phyloP scores from a whole-genome alignment of 2,797 vertebrate genomes.

The Schizothorax lantsangensis region DNA sequence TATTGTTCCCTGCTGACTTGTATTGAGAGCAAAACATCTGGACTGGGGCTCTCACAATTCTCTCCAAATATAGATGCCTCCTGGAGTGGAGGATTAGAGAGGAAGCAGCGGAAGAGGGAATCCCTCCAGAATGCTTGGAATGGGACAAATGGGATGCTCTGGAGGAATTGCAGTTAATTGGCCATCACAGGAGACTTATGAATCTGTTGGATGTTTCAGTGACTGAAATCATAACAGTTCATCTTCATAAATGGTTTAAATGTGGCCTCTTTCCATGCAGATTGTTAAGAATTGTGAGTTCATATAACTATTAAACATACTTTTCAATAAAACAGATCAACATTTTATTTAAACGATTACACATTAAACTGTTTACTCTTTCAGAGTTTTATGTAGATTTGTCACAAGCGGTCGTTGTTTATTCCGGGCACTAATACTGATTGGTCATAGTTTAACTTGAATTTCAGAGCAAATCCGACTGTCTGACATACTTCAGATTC shows the following conservation, averaged over 20 bases:
- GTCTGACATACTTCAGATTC: slow-evolving; percentile 51
- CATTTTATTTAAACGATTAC: neutral
- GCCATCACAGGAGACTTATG: slow-evolving; percentile 42
- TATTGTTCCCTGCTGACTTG: slow-evolving; percentile 62
- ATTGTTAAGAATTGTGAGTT: neutral
- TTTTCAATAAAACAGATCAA: neutral
- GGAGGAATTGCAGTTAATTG: slow-evolving; percentile 46
- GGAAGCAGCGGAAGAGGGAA: slow-evolving; percentile 68
- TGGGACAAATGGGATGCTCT: slow-evolving; percentile 69
- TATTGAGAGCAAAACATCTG: slow-evolving; percentile 74
- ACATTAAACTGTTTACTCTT: neutral
- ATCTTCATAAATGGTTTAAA: slow-evolving; percentile 32
- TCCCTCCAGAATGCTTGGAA: slow-evolving; percentile 68
- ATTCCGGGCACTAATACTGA: neutral
- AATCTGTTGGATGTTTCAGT: slow-evolving; percentile 39
- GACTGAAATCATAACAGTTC: slow-evolving; percentile 31
- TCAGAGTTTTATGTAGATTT: neutral
- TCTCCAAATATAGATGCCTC: slow-evolving; percentile 73
- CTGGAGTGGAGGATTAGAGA: slow-evolving; percentile 69
- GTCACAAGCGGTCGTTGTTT: neutral
- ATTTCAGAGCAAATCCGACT: neutral
- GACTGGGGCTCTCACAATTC: slow-evolving; percentile 63
- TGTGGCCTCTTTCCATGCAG: slow-evolving; percentile 3
- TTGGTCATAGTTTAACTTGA: neutral
- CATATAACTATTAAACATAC: neutral